These are phyloP conservation scores for Rissa tridactyla DNA, from an alignment of 2,113 vertebrate species.

Conservation along the genomic window DNA sequence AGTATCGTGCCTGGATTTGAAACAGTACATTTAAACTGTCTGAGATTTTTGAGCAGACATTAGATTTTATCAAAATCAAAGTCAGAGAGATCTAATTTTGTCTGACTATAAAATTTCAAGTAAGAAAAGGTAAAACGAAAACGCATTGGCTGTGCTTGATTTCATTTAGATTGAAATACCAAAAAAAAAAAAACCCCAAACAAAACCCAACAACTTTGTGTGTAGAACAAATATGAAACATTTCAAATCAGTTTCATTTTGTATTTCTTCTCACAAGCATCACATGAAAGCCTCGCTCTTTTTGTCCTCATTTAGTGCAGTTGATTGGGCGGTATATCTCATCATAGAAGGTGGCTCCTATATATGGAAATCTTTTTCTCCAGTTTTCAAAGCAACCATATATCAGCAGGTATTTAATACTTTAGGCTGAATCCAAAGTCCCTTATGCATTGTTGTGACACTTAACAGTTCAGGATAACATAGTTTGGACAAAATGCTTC, in stretches of 20 bases:
- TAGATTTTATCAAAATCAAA: background rate
- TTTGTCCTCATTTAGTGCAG: background rate
- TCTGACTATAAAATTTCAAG: background rate
- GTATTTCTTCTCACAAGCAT: background rate
- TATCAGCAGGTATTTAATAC: background rate
- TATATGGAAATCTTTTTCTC: background rate
- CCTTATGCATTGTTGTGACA: background rate
- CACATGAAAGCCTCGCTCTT: background rate
- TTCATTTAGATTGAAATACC: background rate
- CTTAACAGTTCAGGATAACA: background rate
- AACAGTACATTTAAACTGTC: background rate
- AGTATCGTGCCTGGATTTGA: background rate
- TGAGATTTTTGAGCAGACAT: background rate
- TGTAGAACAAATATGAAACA: background rate
- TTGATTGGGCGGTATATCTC: background rate
- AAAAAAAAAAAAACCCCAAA: fast-evolving
- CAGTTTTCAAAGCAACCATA: background rate
- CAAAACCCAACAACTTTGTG: background rate
- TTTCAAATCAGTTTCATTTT: background rate
- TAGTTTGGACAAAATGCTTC: background rate
- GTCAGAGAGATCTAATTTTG: background rate
- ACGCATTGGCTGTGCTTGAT: background rate
- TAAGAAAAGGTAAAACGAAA: background rate
- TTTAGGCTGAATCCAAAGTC: background rate
- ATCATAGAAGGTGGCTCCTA: background rate